Evolutionary conservation across 2,888 invertebrate species (phyloP), one percentile per base, ranked within the genome.

Genomic region (Epiperipatus broadwayi): DNA sequence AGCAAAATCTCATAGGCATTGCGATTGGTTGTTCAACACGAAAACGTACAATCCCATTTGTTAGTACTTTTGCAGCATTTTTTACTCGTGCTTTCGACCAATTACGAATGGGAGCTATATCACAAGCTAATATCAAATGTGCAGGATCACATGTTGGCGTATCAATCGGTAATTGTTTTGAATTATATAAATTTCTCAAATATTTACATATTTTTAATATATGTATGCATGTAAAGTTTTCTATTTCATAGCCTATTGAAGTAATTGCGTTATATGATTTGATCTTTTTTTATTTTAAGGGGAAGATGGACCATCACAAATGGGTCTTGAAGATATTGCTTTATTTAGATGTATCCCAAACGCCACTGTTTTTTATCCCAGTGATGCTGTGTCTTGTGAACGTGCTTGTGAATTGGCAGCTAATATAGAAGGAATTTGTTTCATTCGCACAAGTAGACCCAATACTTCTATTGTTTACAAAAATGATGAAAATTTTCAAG

Each of bases 71-170:
- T 64, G 95, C 95, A 25, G 83, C 87, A 2, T 99, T 99, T 72
- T 80, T 95, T 60, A 79, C 84, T 2, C 71, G 97, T 50, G 87
- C 91, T 35, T 91, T 79, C 59, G 95, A 97, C 66, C 95, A 97
- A 69, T 83, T 97, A 56, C 78, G 97, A 45, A 97, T 99, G 95
- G 97, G 87, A 15, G 97, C 95, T 35, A 91, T 99, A 57, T 93
- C 93, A 25, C 91, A 91, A 67, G 80, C 85, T 18, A 93, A 97
- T 61, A 78, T 85, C 15, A 97, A 95, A 64, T 83, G 91, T 59
- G 84, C 69, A 43, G 93, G 93, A 1, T 95, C 95, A 0, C 97
- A 97, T 64, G 89, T 85, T 60, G 97, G 97, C 30, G 79, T 93
- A 16, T 87, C 87, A 53, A 99, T 97, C 63, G 97, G 93, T 60